A percentile compares a stretch with the other conserved stretches of the same genome.
These are phyloP conservation scores for Glareola pratincola DNA, from an alignment of 2,113 vertebrate species.

Conservation along the genomic window DNA sequence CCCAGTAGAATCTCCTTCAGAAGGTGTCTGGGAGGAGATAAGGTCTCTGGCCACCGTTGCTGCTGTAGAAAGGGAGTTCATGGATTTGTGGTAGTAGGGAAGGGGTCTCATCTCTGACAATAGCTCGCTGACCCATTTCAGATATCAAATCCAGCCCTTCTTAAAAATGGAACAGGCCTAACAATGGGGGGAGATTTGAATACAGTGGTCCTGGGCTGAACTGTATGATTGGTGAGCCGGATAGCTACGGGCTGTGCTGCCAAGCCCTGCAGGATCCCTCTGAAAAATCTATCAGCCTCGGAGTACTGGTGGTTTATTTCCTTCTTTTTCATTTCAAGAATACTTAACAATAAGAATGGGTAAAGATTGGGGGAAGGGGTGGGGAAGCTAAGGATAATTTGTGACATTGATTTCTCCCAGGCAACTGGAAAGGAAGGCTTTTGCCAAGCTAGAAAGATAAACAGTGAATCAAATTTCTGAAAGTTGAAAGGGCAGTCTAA, in stretches of 20 bases:
- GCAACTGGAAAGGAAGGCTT: neutral
- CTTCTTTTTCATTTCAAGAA: neutral
- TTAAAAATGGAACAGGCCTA: neutral
- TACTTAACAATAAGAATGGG: neutral
- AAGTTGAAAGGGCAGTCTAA: neutral
- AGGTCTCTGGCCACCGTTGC: neutral
- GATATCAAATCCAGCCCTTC: neutral
- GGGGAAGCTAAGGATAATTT: neutral
- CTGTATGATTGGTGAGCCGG: accelerated
- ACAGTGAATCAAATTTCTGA: neutral
- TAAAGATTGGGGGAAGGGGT: too few relatives aligned
- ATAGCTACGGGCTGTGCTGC: neutral
- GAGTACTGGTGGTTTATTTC: neutral
- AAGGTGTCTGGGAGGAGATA: neutral
- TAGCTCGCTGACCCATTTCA: neutral
- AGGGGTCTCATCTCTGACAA: neutral
- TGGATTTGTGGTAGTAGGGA: neutral
- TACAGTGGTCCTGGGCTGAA: neutral
- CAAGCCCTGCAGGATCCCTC: neutral
- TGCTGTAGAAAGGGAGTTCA: neutral
- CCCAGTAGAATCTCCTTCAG: neutral
- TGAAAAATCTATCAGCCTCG: neutral
- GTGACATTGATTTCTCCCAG: neutral
- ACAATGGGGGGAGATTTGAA: accelerated
- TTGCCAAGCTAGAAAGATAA: neutral